A percentile compares a stretch with the other conserved stretches of the same genome.
Conservation (phyloP, 1,140 invertebrate genomes). For the Steinernema feltiae region DNA sequence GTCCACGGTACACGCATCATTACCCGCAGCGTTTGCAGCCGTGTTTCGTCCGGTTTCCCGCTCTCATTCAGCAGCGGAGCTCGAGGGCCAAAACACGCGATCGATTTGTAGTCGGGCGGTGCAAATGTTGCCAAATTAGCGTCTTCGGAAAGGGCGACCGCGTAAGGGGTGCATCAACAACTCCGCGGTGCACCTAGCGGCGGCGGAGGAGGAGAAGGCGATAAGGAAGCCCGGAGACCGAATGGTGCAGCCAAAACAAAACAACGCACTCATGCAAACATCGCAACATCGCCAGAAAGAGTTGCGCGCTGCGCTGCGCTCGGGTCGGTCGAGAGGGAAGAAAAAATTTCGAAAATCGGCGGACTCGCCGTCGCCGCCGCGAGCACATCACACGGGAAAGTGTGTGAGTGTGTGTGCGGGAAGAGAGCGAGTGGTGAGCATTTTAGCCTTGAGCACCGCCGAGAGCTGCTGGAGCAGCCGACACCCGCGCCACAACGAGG, state of each 20-base stretch:
- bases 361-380: no score
- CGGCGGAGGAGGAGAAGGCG: neutral
- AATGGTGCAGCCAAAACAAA: no score
- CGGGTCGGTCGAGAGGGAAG: neutral
- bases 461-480: neutral
- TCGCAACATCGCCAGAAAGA: no score
- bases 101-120: neutral
- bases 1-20: neutral
- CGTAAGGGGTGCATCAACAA: neutral
- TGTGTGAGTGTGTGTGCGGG: no score
- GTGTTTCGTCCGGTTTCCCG: neutral
- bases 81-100: neutral
- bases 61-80: neutral
- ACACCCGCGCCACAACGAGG: neutral
- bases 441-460: neutral
- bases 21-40: neutral
- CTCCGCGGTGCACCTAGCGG: neutral
- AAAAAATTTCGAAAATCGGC: neutral
- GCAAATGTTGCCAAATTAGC: constrained; percentile 12
- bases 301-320: neutral
- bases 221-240: neutral
- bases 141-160: neutral
- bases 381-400: neutral
- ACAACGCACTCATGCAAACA: neutral
- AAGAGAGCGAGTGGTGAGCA: neutral